Conservation (phyloP, 1,140 invertebrate species). For the Yoshiicerus persimilis region DNA sequence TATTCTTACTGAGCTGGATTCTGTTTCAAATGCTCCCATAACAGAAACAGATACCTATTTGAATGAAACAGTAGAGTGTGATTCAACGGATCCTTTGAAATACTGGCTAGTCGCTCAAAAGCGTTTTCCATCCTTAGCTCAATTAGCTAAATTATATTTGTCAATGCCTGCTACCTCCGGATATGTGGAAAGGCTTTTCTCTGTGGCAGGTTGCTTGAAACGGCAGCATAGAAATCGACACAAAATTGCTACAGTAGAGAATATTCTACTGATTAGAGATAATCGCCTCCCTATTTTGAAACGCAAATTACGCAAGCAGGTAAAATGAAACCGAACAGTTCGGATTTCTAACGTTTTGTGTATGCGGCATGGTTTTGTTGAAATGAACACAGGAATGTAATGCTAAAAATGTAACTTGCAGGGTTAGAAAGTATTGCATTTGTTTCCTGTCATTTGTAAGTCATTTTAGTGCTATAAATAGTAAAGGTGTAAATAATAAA, state of each 20-base stretch:
- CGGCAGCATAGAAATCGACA: neutral
- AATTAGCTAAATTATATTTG: slow-evolving; percentile 44
- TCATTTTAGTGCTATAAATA: too few species aligned
- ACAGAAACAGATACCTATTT: neutral
- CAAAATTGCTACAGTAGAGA: neutral
- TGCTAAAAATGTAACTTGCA: too few species aligned
- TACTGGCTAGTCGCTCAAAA: slow-evolving; percentile 39
- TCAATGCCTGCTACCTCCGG: slow-evolving; percentile 45
- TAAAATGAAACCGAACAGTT: neutral
- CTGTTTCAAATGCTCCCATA: neutral
- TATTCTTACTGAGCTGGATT: neutral
- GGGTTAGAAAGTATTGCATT: too few species aligned
- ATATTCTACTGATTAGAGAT: neutral
- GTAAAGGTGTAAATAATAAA: too few species aligned
- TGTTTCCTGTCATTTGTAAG: too few species aligned
- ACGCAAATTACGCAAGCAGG: neutral
- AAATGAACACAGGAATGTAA: too few species aligned
- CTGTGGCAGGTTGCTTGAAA: slow-evolving; percentile 38
- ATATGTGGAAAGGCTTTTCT: slow-evolving; percentile 48
- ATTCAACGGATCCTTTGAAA: slow-evolving; percentile 21
- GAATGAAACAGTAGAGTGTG: neutral
- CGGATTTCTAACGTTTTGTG: too few species aligned
- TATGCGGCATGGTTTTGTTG: too few species aligned
- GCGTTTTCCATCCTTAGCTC: slow-evolving; percentile 28
- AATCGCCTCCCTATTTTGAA: neutral